Base-by-base conservation (phyloP, 2,797 vertebrate species). In the Cottoperca gobio region DNA sequence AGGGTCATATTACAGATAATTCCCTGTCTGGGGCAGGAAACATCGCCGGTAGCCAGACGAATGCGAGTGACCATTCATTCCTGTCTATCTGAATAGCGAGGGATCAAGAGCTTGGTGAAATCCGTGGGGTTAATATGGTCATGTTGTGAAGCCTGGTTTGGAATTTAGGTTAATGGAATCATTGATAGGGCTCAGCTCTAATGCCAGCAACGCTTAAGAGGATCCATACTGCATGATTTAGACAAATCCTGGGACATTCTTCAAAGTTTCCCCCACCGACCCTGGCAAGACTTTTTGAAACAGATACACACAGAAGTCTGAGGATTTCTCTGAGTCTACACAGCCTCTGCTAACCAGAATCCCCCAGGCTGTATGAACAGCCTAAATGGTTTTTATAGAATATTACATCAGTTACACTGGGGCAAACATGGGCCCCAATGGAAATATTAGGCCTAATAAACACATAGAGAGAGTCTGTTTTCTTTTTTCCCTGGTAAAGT, bases 131-230 rank as follows among this genome's bases (percentile, higher is more conserved):
- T 92, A 93, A 89, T 87, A 83, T 89, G 82, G 86, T 84, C 84
- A 83, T 82, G 86, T 89, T 81, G 80, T 82, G 77, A 92, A 88
- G 84, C 66, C 77, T 13, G 79, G 76, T 83, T 78, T 75, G 85
- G 81, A 89, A 94, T 92, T 87, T 91, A 89, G 91, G 92, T 91
- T 93, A 92, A 94, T 89, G 89, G 91, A 91, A 85, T 90, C 88
- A 90, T 79, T 89, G 90, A 91, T 87, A 84, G 88, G 66, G 81
- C 88, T 91, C 85, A 91, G 84, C 73, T 79, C 61, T 92, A 90
- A 93, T 90, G 81, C 89, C 87, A 46, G 81, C 33, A 7, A 83
- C 19, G 76, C 86, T 92, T 91, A 88, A 90, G 81, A 88, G 82
- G 84, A 92, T 88, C 90, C 85, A 85, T 85, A 82, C 78, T 58